Conservation (phyloP, 2,113 vertebrate species). For the Chloroceryle aenea region DNA sequence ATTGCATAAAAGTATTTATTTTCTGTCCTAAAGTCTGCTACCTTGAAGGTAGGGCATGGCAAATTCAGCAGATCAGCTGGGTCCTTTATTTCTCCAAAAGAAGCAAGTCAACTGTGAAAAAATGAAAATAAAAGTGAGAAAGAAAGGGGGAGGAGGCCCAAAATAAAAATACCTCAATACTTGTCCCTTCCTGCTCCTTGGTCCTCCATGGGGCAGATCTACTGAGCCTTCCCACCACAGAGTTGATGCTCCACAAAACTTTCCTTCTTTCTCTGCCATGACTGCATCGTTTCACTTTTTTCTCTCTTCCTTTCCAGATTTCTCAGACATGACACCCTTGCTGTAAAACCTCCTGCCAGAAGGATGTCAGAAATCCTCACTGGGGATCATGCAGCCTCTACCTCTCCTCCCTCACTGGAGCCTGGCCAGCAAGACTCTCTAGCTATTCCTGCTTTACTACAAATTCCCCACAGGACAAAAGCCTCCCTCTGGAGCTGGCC, state of each 20-base stretch:
- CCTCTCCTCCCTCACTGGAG: neutral
- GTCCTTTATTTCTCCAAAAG: neutral
- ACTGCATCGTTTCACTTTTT: neutral
- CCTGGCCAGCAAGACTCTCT: neutral
- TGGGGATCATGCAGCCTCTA: neutral
- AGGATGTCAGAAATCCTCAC: neutral
- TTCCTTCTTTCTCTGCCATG: neutral
- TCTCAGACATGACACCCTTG: neutral
- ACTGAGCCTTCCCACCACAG: neutral
- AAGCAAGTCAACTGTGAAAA: neutral
- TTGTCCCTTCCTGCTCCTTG: neutral
- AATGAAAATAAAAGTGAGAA: conserved; percentile 20
- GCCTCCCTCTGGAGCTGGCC: neutral
- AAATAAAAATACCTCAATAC: neutral
- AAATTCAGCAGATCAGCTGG: neutral
- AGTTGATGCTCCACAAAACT: neutral
- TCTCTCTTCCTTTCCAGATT: neutral
- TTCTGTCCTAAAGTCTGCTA: neutral
- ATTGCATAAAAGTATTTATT: neutral
- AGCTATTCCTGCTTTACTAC: neutral
- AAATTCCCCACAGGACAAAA: neutral
- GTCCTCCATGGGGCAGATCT: neutral
- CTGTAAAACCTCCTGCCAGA: neutral
- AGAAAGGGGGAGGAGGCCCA: neutral
- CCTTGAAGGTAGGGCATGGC: neutral